phyloP scores from a whole-genome alignment of 2,113 vertebrate genomes.

The Peromyscus leucopus region DNA sequence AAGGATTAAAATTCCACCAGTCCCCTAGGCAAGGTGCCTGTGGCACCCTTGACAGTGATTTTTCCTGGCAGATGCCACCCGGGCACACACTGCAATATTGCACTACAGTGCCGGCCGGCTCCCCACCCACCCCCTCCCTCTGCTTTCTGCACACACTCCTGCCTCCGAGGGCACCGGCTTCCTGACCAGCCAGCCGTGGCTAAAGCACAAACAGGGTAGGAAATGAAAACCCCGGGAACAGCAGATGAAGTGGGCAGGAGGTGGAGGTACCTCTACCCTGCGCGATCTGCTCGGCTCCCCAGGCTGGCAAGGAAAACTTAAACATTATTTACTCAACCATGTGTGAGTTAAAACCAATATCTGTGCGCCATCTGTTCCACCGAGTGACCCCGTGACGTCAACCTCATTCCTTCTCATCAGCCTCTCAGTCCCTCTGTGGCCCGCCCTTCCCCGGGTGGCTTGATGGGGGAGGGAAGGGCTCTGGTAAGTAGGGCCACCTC shows the following conservation, averaged over 20 bases:
- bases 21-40: background rate
- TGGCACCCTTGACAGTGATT: conserved; percentile 45
- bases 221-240: conserved; percentile 90
- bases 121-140: background rate
- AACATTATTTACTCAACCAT: conserved; percentile 88
- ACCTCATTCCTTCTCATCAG: conserved; percentile 78
- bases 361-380: conserved; percentile 89
- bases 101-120: background rate
- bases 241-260: conserved; percentile 89
- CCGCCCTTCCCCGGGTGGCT: background rate
- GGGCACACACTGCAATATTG: background rate
- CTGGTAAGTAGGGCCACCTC: background rate
- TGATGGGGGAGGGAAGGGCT: background rate
- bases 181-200: conserved; percentile 87
- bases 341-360: conserved; percentile 87
- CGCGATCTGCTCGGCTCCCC: conserved; percentile 88
- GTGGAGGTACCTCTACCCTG: conserved; percentile 84
- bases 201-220: conserved; percentile 90
- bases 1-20: conserved; percentile 1
- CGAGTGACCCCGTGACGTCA: conserved; percentile 86
- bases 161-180: conserved; percentile 86
- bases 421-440: conserved; percentile 61
- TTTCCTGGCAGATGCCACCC: conserved; percentile 48
- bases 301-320: conserved; percentile 87
- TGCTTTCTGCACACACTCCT: conserved; percentile 62